Conservation (phyloP, 2,888 invertebrate species). For the Belgica antarctica region DNA sequence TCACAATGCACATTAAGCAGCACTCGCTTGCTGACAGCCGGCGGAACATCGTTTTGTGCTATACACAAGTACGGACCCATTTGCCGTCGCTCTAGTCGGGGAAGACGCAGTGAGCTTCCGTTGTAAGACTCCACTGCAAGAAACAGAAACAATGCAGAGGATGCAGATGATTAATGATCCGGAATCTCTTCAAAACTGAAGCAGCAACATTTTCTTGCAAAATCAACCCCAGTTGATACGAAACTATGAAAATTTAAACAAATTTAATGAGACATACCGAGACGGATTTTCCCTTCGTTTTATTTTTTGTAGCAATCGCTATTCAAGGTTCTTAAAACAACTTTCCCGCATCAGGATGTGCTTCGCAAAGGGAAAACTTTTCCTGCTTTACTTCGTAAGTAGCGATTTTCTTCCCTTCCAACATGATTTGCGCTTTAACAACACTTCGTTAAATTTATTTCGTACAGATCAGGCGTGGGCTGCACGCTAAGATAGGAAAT, state of each 20-base stretch:
- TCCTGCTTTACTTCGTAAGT: not conserved
- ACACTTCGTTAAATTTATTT: conserved; percentile 33
- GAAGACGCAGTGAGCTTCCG: conserved; percentile 70
- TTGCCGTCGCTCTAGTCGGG: conserved; percentile 80
- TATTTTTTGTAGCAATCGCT: not conserved
- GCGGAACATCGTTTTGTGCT: conserved; percentile 88
- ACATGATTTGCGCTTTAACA: conserved; percentile 23
- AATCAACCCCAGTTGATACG: not conserved
- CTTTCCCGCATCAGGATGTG: conserved; percentile 14
- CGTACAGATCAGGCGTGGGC: not conserved
- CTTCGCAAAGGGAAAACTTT: not conserved
- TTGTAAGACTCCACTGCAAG: conserved; percentile 70
- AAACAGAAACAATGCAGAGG: conserved; percentile 16
- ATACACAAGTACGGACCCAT: conserved; percentile 92
- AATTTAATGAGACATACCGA: conserved; percentile 23
- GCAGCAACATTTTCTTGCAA: not conserved
- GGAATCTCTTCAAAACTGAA: conserved; percentile 7
- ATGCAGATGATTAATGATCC: conserved; percentile 32
- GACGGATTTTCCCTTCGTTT: not conserved
- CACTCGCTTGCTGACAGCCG: conserved; percentile 85
- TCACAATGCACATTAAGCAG: conserved; percentile 87
- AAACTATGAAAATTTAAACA: not conserved
- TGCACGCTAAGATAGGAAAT: not conserved
- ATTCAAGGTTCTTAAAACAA: conserved; percentile 4
- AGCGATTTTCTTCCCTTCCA: not conserved